These are phyloP conservation scores for Neoarius graeffei DNA, from an alignment of 2,113 vertebrate species.

Conservation along the genomic window DNA sequence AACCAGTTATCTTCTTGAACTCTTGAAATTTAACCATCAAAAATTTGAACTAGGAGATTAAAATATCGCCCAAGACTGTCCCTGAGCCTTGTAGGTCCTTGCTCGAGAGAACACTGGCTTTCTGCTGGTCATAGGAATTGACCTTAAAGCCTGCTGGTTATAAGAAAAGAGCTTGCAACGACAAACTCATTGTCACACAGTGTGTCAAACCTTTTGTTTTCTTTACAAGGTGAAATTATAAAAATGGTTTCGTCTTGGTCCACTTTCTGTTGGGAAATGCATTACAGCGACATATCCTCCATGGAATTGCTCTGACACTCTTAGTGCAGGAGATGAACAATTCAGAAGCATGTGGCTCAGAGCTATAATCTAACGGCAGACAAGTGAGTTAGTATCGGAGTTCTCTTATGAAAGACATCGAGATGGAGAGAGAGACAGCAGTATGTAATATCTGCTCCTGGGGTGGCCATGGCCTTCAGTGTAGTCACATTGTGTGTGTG, in stretches of 20 bases:
- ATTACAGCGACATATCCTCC: slow-evolving; percentile 30
- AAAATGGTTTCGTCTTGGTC: slow-evolving; percentile 4
- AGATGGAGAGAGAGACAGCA: slow-evolving; percentile 13
- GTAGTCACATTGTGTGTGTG: slow-evolving; percentile 55
- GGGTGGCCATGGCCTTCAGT: slow-evolving; percentile 67
- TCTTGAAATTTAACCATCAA: neutral
- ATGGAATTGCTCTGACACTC: slow-evolving; percentile 51
- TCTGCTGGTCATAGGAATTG: neutral
- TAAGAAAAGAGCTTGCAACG: neutral
- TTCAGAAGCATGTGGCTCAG: slow-evolving; percentile 64
- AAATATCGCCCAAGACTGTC: neutral
- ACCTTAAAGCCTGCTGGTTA: neutral
- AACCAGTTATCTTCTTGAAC: too few relatives aligned
- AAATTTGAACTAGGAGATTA: neutral
- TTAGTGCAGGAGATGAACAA: slow-evolving; percentile 58
- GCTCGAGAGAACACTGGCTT: neutral
- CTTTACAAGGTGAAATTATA: too few relatives aligned
- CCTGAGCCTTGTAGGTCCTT: neutral
- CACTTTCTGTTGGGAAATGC: neutral
- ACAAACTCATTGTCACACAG: neutral
- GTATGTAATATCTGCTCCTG: slow-evolving; percentile 68
- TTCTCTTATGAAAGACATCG: slow-evolving; percentile 72
- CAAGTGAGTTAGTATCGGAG: slow-evolving; percentile 81
- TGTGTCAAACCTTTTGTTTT: neutral
- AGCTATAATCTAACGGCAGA: slow-evolving; percentile 65